Base-by-base conservation (phyloP, 2,113 vertebrate species). In the Vulpes lagopus region DNA sequence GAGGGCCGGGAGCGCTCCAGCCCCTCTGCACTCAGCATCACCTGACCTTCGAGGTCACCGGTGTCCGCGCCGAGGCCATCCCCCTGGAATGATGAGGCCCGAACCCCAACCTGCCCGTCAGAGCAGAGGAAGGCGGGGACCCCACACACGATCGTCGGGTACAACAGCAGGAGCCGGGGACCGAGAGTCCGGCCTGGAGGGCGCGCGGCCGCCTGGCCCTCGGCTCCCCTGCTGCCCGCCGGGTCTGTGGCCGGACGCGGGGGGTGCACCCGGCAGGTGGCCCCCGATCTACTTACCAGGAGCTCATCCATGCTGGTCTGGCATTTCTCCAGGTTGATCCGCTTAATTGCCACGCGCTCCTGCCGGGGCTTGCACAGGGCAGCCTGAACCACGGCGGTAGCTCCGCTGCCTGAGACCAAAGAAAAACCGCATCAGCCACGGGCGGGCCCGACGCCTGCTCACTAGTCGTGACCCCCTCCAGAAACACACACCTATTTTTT, bases 241-340 rank as follows among this genome's bases (percentile, higher is more conserved):
- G 43, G 43, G 43, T 43, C 43, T 43, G 43, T 7, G 43, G 43
- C 43, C 43, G 43, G 43, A 43, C 43, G 43, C 43, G 43, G 43
- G 43, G 43, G 43, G 6, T 7, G 43, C 43, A 43, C 43, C 38
- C 9, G 8, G 59, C 22, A 27, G 25, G 57, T 14, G 6, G 30
- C n/a, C 32, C 71, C 10, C 49, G 80, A 94, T 57, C 91, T 98
- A 99, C 99, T 99, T 99, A 99, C 99, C 98, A 99, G 98, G 91
- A 99, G 98, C 97, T 99, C 99, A 87, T 99, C 99, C 99, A 99
- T 99, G 99, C 99, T 99, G 98, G 99, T 99, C 98, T 99, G 99
- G 99, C 99, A 99, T 99, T 99, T 99, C 98, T 99, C 99, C 99
- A 99, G 98, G 99, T 99, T 99, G 99, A 99, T 99, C 98, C 99